Evolutionary conservation across 2,888 invertebrate species (phyloP).

Genomic region (Aleiodes testaceus): DNA sequence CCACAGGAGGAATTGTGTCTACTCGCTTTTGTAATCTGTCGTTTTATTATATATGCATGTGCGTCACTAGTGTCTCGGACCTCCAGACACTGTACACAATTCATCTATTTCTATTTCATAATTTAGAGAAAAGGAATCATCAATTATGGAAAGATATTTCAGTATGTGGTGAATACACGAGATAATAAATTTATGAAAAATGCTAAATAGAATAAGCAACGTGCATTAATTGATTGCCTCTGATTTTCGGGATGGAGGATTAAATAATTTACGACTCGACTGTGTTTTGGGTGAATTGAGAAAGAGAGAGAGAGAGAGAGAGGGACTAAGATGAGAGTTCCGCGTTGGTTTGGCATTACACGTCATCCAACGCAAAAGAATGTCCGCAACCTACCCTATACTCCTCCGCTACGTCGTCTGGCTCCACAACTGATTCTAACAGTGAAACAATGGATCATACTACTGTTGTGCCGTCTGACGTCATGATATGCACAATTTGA

Average conservation of each 20-base stretch:
- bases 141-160: conserved; percentile 7
- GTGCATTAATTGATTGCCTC: too few relatives aligned
- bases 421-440: conserved; percentile 17
- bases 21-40: conserved; percentile 4
- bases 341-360: conserved; percentile 37
- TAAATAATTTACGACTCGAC: too few relatives aligned
- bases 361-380: conserved; percentile 39
- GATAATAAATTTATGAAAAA: too few relatives aligned
- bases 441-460: conserved; percentile 19
- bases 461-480: conserved; percentile 13
- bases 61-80: conserved; percentile 19
- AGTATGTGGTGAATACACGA: neutral
- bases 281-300: too few relatives aligned
- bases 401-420: conserved; percentile 23
- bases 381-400: conserved; percentile 35
- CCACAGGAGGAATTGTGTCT: neutral
- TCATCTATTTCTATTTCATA: conserved; percentile 10
- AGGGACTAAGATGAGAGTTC: conserved; percentile 30
- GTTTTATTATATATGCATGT: neutral
- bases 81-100: neutral
- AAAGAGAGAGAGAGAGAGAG: neutral
- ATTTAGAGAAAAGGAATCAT: conserved; percentile 18
- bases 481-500: conserved; percentile 21
- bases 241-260: too few relatives aligned
- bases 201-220: too few relatives aligned